phyloP scores from a whole-genome alignment of 1,140 invertebrate species.

The Diprion similis region DNA sequence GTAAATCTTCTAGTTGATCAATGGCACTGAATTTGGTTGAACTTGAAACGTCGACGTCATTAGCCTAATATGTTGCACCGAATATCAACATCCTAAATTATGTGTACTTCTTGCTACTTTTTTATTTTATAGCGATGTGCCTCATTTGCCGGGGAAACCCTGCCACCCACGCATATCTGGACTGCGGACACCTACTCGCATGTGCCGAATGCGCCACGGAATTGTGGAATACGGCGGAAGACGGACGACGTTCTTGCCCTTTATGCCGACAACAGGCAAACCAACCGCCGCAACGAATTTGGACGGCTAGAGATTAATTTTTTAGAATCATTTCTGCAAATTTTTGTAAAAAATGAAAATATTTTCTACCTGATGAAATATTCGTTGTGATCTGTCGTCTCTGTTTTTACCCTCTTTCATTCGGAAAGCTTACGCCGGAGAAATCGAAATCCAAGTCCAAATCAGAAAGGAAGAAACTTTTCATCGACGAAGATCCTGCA shows the following conservation, averaged over 20 bases:
- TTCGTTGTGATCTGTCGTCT: background rate
- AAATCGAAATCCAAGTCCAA: background rate
- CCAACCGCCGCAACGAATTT: background rate
- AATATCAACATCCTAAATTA: background rate
- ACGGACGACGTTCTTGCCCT: background rate
- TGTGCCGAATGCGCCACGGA: background rate
- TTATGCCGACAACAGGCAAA: background rate
- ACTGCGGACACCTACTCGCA: background rate
- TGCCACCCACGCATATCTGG: background rate
- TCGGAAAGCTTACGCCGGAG: too few species aligned
- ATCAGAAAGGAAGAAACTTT: too few species aligned
- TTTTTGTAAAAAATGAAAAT: background rate
- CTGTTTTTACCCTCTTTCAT: background rate
- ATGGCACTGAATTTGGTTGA: background rate
- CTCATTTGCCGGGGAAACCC: background rate
- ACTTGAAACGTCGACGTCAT: background rate
- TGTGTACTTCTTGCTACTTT: background rate
- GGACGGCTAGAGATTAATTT: background rate
- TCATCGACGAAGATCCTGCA: too few species aligned
- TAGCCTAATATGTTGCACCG: background rate
- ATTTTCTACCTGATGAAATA: background rate
- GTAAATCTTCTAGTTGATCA: background rate
- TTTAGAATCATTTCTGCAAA: background rate
- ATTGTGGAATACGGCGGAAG: background rate
- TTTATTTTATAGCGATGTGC: background rate